Conservation (phyloP, 1,140 invertebrate species). For the Drosophila busckii region DNA sequence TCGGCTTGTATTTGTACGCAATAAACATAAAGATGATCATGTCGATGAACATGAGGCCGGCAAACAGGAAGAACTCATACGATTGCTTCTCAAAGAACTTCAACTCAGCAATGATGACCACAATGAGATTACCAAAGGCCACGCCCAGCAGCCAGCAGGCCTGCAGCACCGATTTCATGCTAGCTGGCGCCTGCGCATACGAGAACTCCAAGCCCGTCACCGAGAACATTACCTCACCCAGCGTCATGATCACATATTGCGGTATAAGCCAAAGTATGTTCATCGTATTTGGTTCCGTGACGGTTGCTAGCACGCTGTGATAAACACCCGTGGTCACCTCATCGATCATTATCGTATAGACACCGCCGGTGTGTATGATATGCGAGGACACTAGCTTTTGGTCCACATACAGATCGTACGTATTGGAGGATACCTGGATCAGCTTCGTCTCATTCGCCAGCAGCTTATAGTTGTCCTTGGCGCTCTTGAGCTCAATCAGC, state of each 20-base stretch:
- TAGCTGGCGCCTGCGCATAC: conserved; percentile 91
- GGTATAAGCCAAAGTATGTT: conserved; percentile 92
- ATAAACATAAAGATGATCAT: conserved; percentile 90
- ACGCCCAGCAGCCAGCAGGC: conserved; percentile 94
- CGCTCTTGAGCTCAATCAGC: conserved; percentile 32
- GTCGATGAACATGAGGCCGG: conserved; percentile 89
- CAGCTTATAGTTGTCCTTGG: conserved; percentile 37
- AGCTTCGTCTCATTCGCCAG: conserved; percentile 42
- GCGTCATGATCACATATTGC: conserved; percentile 92
- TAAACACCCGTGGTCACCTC: conserved; percentile 9
- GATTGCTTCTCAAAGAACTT: conserved; percentile 78
- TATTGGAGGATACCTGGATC: conserved; percentile 59
- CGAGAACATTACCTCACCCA: conserved; percentile 91
- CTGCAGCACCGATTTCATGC: conserved; percentile 95
- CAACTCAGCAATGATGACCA: conserved; percentile 87
- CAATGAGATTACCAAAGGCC: conserved; percentile 94
- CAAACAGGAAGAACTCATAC: conserved; percentile 93
- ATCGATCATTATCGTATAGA: conserved; percentile 81
- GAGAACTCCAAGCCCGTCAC: conserved; percentile 95
- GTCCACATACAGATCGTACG: conserved; percentile 79
- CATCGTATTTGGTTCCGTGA: conserved; percentile 85
- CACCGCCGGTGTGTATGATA: conserved; percentile 80
- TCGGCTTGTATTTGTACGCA: conserved; percentile 84
- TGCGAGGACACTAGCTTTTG: conserved; percentile 34
- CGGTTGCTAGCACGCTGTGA: conserved; percentile 4